Base-by-base conservation (phyloP, 1,140 invertebrate genomes). In the Drosophila baimaii region DNA sequence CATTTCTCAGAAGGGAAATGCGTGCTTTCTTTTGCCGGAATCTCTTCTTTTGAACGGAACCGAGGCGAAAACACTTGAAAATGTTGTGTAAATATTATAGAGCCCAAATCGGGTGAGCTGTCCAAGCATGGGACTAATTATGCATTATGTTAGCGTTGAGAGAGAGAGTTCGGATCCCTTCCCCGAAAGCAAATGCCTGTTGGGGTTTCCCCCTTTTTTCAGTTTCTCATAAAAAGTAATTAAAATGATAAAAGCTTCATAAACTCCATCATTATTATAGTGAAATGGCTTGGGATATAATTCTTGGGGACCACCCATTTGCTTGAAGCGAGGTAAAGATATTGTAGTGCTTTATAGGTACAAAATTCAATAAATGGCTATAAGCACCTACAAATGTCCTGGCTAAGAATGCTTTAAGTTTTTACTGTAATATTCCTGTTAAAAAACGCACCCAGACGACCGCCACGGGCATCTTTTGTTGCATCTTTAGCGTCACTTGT, bases 1-100 rank as follows among this genome's bases (percentile, higher is more conserved):
- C 19, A 46, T 49, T 88, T 88, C 79, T 52, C 31, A 37, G 76
- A 83, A 88, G 52, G 79, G 71, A 88, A 86, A 63, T 54, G 65
- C 57, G 23, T 78, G 80, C 58, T 83, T 79, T 76, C 65, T 31
- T 79, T 83, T 77, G 54, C 59, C 56, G 56, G 78, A 80, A 80
- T 80, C 55, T 58, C 56, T 17, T 62, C 56, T 27, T 47, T 13
- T 29, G 41, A 52, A 70, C 54, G 54, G 52, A 52, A 74, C 29
- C 17, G 57, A 39, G 37, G 51, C 31, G n/a, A 61, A 78, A 79
- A 69, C 82, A 82, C 83, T 88, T 55, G 51, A 76, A 79, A 73
- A 54, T 66, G 64, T 62, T 88, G 61, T 80, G 49, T 83, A 89
- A 88, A 88, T 88, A 88, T 83, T 73, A 69, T 52, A 39, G 43